These are phyloP conservation scores for Agrypnia vestita DNA, from an alignment of 1,140 invertebrate species.

Conservation along the genomic window DNA sequence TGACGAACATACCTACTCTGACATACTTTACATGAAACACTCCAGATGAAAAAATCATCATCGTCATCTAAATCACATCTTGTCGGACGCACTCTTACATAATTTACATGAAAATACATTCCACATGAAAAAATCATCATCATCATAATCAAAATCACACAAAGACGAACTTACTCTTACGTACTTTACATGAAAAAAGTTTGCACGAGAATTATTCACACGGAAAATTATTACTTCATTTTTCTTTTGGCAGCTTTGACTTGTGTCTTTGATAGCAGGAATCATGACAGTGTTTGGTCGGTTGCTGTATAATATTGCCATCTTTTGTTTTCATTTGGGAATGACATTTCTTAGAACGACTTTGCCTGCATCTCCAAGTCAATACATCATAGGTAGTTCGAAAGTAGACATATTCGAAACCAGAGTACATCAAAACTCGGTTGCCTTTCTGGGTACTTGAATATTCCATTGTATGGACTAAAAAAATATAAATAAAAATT, in stretches of 20 bases:
- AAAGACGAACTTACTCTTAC: too few relatives aligned
- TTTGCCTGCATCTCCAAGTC: constrained; percentile 50
- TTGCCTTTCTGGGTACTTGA: constrained; percentile 33
- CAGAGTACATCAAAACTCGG: constrained; percentile 39
- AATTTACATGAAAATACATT: too few relatives aligned
- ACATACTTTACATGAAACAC: too few relatives aligned
- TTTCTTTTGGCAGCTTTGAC: constrained; percentile 1
- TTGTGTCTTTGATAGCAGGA: background rate
- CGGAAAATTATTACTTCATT: background rate
- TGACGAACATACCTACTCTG: too few relatives aligned
- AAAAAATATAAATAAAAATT: constrained; percentile 20
- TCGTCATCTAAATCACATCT: too few relatives aligned
- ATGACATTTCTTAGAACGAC: constrained; percentile 44
- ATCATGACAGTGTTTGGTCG: constrained; percentile 46
- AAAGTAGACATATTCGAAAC: constrained; percentile 47
- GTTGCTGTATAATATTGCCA: constrained; percentile 20
- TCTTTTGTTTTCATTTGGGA: constrained; percentile 46
- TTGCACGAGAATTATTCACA: too few relatives aligned
- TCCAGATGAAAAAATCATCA: too few relatives aligned
- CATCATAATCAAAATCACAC: too few relatives aligned
- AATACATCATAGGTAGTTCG: constrained; percentile 37
- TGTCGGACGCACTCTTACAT: too few relatives aligned
- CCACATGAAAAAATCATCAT: too few relatives aligned
- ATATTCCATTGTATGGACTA: constrained; percentile 14
- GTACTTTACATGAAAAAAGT: too few relatives aligned